Evolutionary conservation across 1,140 invertebrate genomes (phyloP), one percentile per base, ranked within the genome.

Genomic region (Calliphora vicina): DNA sequence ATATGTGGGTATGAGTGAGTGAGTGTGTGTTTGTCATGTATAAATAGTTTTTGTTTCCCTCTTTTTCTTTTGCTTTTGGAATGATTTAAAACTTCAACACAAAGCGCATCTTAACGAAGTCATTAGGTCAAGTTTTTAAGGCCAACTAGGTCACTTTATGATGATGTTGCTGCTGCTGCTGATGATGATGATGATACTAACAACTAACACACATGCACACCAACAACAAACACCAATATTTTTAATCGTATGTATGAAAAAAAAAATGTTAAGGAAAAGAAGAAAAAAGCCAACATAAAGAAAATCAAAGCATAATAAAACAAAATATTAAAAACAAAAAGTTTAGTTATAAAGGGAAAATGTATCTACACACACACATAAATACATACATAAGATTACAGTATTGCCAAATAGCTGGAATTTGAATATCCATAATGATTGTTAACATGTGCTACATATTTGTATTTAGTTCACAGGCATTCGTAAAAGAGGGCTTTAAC

Each of bases 41-140:
- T 35, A 35, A 35, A 35, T 35, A 35, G 1, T 35, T 35, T 35
- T 35, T n/a, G n/a, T 35, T 35, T 6, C 29, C 35, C 35, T 50
- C 17, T 50, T 50, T 50, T 13, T 23, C n/a, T 12, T 61, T 5
- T 61, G 9, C 10, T 67, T 23, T 67, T 23, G 57, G 5, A 20
- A 67, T 67, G 61, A 67, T 67, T 67, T 67, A 67, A 67, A 43
- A 78, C 74, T 78, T 78, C 74, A 78, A 45, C 74, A 78, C 74
- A 78, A 43, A 43, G 74, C 80, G 80, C 83, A 35, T 83, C 74
- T 80, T 43, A 83, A 83, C 82, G 88, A 85, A 89, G 88, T 88
- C 88, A 89, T 88, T 89, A 87, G 88, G 88, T 89, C 88, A 89
- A 89, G 88, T 88, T 89, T 89, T 89, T 85, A 85, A 86, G 87